Conservation (phyloP, 2,888 invertebrate genomes). For the Cheilosia impressa region DNA sequence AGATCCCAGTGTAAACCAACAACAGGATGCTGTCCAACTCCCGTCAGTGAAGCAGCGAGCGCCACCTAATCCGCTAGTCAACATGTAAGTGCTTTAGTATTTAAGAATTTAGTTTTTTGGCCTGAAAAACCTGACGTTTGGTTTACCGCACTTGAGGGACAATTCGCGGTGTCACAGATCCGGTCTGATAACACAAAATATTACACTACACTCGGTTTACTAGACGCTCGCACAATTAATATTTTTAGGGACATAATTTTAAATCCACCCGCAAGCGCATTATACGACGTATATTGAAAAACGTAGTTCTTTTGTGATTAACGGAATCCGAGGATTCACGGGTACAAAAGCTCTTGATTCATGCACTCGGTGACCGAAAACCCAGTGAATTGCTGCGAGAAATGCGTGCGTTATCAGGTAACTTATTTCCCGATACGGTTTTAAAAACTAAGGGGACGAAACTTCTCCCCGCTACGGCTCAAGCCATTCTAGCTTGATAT, state of each 20-base stretch:
- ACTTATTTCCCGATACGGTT: neutral
- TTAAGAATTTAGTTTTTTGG: conserved; percentile 18
- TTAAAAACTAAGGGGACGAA: conserved; percentile 15
- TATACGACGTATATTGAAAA: neutral
- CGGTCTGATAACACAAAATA: neutral
- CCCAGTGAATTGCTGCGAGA: conserved; percentile 1
- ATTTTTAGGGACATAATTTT: conserved; percentile 10
- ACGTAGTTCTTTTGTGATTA: neutral
- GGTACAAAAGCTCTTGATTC: neutral
- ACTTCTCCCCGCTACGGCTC: neutral
- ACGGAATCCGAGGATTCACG: neutral
- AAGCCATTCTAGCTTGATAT: neutral
- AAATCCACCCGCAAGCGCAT: conserved; percentile 6
- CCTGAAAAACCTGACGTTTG: conserved; percentile 14
- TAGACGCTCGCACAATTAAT: conserved; percentile 7
- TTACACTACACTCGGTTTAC: neutral
- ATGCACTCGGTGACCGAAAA: conserved; percentile 6
- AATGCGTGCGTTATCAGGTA: neutral
- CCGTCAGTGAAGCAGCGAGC: neutral
- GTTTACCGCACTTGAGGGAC: conserved; percentile 5
- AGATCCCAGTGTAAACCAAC: neutral
- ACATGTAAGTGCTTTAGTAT: conserved; percentile 16
- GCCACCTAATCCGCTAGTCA: neutral
- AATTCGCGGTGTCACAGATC: neutral
- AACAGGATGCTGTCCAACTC: neutral